Percentiles rank a stretch among this genome's conserved stretches.
Evolutionary conservation across 64 coral and sea anemone species (phyloP).

Genomic region (Catalaphyllia jardinei): DNA sequence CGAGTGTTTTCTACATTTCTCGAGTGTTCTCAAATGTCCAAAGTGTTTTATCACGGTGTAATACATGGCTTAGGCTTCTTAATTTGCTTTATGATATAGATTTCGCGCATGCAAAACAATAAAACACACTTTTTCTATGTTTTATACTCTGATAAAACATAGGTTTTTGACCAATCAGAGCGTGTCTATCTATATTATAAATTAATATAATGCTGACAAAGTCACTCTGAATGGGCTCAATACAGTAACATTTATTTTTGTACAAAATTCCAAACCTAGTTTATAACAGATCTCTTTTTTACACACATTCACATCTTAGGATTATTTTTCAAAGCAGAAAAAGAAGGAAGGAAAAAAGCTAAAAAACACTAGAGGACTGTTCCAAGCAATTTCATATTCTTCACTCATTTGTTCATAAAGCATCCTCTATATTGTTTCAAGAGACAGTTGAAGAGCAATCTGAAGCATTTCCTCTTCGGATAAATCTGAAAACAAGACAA

Average conservation of each 20-base stretch:
- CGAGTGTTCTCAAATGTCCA: too few relatives aligned
- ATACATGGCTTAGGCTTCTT: too few relatives aligned
- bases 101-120: too few relatives aligned
- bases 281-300: background rate
- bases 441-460: slow-evolving; percentile 70
- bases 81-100: too few relatives aligned
- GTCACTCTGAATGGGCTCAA: background rate
- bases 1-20: too few relatives aligned
- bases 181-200: too few relatives aligned
- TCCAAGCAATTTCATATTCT: background rate
- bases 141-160: too few relatives aligned
- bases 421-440: background rate
- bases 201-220: background rate
- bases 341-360: background rate
- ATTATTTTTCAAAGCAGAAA: background rate
- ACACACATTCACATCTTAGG: background rate
- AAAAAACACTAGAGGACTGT: background rate
- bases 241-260: background rate
- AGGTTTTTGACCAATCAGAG: too few relatives aligned
- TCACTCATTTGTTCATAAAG: background rate
- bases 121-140: too few relatives aligned
- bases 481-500: slow-evolving; percentile 64
- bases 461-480: slow-evolving; percentile 93
- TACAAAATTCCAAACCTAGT: background rate
- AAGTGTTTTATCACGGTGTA: too few relatives aligned